These are phyloP conservation scores for Salpingus planirostris DNA, from an alignment of 2,888 invertebrate genomes.

Conservation along the genomic window DNA sequence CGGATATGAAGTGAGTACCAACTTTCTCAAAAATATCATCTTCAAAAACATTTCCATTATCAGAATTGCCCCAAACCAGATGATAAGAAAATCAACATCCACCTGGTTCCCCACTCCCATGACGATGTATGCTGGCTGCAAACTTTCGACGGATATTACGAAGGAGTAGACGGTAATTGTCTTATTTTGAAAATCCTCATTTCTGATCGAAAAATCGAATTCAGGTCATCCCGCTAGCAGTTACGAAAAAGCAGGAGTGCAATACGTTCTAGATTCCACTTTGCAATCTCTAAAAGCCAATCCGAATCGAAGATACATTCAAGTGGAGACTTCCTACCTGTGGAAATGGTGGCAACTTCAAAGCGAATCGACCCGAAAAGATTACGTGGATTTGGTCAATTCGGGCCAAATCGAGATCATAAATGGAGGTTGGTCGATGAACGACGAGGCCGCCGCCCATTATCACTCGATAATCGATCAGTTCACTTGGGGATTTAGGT, in stretches of 20 bases:
- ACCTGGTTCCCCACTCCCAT: too few relatives aligned
- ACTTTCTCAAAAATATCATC: too few relatives aligned
- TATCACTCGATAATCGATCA: slow-evolving; percentile 65
- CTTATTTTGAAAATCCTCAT: too few relatives aligned
- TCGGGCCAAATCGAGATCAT: slow-evolving; percentile 53
- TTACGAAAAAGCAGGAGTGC: slow-evolving; percentile 69
- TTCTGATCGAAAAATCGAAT: too few relatives aligned
- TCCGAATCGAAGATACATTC: slow-evolving; percentile 59
- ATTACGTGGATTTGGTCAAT: slow-evolving; percentile 51
- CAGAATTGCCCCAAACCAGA: too few relatives aligned
- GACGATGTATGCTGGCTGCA: too few relatives aligned
- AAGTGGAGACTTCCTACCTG: slow-evolving; percentile 73
- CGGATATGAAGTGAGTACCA: too few relatives aligned
- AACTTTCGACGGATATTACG: too few relatives aligned
- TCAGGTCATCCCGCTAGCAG: too few relatives aligned
- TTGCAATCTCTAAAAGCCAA: slow-evolving; percentile 64
- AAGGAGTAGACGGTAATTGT: too few relatives aligned
- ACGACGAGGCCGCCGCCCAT: slow-evolving; percentile 57
- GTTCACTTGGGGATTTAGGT: slow-evolving; percentile 61
- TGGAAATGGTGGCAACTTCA: slow-evolving; percentile 74
- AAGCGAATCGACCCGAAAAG: slow-evolving; percentile 44
- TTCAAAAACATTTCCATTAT: too few relatives aligned
- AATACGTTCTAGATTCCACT: slow-evolving; percentile 83
- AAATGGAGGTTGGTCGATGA: slow-evolving; percentile 54
- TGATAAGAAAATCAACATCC: too few relatives aligned